These are phyloP conservation scores for Tetranychus cinnabarinus DNA, from an alignment of 1,140 invertebrate genomes.

Conservation along the genomic window DNA sequence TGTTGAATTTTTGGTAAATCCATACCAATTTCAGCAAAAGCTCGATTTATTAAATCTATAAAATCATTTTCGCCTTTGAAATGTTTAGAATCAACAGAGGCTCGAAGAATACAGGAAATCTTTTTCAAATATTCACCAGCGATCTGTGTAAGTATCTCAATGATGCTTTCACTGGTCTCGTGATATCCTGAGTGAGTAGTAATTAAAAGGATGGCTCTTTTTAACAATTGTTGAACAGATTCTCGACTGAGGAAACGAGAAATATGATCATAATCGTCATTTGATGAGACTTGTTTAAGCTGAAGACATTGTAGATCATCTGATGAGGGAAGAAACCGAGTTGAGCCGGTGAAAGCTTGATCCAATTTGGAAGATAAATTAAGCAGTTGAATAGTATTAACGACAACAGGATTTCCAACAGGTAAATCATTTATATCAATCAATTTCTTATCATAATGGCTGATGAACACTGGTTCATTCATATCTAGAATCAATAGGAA, in stretches of 20 bases:
- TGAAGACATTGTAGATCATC: neutral
- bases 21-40: neutral
- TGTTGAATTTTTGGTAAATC: neutral
- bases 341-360: neutral
- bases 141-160: neutral
- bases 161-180: neutral
- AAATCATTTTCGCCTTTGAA: neutral
- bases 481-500: too few species aligned
- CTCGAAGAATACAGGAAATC: conserved; percentile 25
- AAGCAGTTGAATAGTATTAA: neutral
- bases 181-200: neutral
- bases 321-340: neutral
- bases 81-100: conserved; percentile 27
- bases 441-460: neutral
- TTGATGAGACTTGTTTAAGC: neutral
- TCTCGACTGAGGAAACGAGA: neutral
- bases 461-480: neutral
- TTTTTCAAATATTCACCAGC: neutral
- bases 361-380: neutral
- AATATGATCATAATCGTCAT: neutral
- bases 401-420: neutral
- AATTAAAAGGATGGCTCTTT: neutral
- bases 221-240: neutral
- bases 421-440: neutral
- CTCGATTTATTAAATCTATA: neutral